A percentile compares a stretch with the other conserved stretches of the same genome.
Conservation (phyloP, 2,888 invertebrate species). For the Boloria selene region DNA sequence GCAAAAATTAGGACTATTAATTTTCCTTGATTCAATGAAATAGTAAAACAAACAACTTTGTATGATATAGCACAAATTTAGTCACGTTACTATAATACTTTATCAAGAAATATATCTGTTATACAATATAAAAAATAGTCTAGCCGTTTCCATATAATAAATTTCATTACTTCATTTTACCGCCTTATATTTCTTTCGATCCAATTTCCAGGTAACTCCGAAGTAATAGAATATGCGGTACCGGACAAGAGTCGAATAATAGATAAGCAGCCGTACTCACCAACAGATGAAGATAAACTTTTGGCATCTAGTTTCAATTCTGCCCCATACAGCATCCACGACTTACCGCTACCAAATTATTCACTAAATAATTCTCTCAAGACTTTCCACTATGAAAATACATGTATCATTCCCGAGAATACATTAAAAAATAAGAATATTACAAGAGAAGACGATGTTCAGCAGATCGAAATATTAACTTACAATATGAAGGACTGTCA, state of each 20-base stretch:
- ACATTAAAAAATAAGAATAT: constrained; percentile 73
- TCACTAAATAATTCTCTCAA: constrained; percentile 81
- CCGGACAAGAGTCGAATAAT: constrained; percentile 76
- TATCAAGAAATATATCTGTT: no score
- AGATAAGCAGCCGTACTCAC: constrained; percentile 76
- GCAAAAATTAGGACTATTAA: no score
- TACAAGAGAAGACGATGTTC: constrained; percentile 73
- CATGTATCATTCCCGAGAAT: constrained; percentile 74
- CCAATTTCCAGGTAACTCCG: constrained; percentile 64
- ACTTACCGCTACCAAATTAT: constrained; percentile 83
- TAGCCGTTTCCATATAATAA: constrained; percentile 10
- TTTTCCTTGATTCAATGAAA: no score
- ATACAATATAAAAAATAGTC: no score
- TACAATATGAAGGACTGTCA: constrained; percentile 76
- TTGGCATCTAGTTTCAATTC: constrained; percentile 72
- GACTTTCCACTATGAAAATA: constrained; percentile 77
- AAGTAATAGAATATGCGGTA: constrained; percentile 79
- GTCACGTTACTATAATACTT: no score
- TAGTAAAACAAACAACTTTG: no score
- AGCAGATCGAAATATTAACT: constrained; percentile 74
- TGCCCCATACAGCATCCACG: constrained; percentile 67
- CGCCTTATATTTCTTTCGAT: constrained; percentile 13
- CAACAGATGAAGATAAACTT: constrained; percentile 77
- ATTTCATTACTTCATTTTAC: constrained; percentile 24
- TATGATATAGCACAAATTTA: no score